Evolutionary conservation across 2,797 vertebrate genomes (phyloP).

Genomic region (Carcharodon carcharias): DNA sequence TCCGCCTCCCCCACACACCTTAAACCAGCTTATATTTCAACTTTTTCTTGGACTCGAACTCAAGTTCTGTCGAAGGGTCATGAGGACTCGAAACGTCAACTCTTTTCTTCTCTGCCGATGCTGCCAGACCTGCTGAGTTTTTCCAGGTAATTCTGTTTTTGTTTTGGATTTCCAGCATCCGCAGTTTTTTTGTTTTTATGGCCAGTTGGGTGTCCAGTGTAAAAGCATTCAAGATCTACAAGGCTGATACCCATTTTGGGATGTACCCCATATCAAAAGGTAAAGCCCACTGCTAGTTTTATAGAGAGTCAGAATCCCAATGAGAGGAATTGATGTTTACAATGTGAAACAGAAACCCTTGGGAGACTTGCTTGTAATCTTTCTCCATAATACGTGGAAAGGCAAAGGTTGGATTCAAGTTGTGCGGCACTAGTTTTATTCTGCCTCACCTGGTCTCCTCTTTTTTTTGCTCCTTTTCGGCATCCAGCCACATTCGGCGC

Average conservation of each 20-base stretch:
- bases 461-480: constrained; percentile 71
- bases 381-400: neutral
- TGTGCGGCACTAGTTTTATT: neutral
- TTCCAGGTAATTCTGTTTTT: too few species aligned
- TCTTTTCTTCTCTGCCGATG: too few species aligned
- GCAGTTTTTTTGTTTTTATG: too few species aligned
- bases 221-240: neutral
- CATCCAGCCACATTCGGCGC: constrained; percentile 73
- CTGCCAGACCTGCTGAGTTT: too few species aligned
- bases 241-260: neutral
- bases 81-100: too few species aligned
- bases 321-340: neutral
- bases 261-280: neutral
- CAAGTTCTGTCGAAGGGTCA: too few species aligned
- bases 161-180: too few species aligned
- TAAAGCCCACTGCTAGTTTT: neutral
- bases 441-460: constrained; percentile 49
- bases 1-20: too few species aligned
- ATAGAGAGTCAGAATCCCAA: neutral
- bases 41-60: too few species aligned
- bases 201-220: neutral
- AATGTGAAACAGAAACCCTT: too few species aligned
- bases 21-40: too few species aligned
- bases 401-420: rapidly evolving
- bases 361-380: too few species aligned